Percentiles rank a stretch among this genome's conserved stretches.
Conservation (phyloP, 2,113 vertebrate species). For the Stegastes partitus region DNA sequence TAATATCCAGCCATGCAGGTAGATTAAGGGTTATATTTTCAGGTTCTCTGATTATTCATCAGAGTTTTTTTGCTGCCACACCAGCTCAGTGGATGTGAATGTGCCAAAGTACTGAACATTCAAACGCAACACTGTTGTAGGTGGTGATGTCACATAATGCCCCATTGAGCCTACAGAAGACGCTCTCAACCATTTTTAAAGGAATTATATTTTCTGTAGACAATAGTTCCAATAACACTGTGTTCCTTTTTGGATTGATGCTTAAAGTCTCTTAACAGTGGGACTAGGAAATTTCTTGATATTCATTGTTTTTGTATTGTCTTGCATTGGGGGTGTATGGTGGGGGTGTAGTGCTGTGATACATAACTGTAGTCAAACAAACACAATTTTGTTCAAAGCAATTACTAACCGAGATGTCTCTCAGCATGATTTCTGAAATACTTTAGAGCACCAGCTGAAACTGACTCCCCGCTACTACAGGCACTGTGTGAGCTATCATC, state of each 20-base stretch:
- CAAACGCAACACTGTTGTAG: not conserved
- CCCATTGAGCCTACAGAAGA: not conserved
- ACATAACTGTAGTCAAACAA: constrained; percentile 26
- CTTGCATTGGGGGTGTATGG: not conserved
- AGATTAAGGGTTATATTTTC: not conserved
- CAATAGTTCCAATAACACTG: not conserved
- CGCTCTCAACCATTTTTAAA: not conserved
- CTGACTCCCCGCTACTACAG: constrained; percentile 31
- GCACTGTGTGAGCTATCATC: constrained; percentile 50
- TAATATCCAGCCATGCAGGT: not conserved
- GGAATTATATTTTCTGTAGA: not conserved
- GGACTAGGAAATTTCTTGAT: not conserved
- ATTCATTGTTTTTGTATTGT: not conserved
- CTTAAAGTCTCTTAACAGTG: not conserved
- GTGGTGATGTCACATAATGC: not conserved
- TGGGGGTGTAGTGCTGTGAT: constrained; percentile 2
- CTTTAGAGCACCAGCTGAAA: constrained; percentile 36
- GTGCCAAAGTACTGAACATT: not conserved
- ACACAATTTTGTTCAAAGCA: constrained; percentile 35
- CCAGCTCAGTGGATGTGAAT: not conserved
- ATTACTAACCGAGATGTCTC: constrained; percentile 27
- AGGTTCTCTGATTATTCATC: not conserved
- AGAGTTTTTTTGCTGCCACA: not conserved
- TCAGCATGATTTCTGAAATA: constrained; percentile 38
- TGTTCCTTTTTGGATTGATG: too few relatives aligned